Evolutionary conservation across 2,113 vertebrate species (phyloP).

Genomic region (Mormyrus iriodes): DNA sequence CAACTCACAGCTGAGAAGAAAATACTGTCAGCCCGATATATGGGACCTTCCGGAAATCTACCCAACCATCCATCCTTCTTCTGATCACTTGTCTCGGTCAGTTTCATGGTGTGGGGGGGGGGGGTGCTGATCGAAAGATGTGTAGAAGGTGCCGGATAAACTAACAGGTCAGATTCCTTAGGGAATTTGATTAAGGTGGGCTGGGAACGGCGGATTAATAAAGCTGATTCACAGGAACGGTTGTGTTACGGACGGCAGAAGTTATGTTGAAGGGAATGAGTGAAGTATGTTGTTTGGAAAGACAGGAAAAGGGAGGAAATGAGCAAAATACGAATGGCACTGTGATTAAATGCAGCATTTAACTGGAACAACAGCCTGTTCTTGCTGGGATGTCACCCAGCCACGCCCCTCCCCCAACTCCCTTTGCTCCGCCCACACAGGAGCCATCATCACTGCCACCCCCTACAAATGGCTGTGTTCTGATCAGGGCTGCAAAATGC

Average conservation of each 20-base stretch:
- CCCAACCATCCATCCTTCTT: neutral
- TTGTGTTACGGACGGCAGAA: neutral
- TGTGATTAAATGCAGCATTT: neutral
- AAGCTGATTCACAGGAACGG: neutral
- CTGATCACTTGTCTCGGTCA: neutral
- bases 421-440: neutral
- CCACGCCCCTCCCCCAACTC: neutral
- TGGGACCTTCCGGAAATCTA: neutral
- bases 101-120: neutral
- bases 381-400: neutral
- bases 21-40: neutral
- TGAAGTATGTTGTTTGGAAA: neutral
- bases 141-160: neutral
- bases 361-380: neutral
- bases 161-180: neutral
- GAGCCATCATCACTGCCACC: neutral
- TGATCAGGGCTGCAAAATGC: neutral
- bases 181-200: neutral
- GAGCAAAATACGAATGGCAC: no score
- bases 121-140: neutral
- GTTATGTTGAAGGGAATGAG: neutral
- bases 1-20: neutral
- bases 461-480: neutral
- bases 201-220: neutral
- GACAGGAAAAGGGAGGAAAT: no score